Conservation (phyloP, 2,888 invertebrate species). For the Prenolepis imparis region DNA sequence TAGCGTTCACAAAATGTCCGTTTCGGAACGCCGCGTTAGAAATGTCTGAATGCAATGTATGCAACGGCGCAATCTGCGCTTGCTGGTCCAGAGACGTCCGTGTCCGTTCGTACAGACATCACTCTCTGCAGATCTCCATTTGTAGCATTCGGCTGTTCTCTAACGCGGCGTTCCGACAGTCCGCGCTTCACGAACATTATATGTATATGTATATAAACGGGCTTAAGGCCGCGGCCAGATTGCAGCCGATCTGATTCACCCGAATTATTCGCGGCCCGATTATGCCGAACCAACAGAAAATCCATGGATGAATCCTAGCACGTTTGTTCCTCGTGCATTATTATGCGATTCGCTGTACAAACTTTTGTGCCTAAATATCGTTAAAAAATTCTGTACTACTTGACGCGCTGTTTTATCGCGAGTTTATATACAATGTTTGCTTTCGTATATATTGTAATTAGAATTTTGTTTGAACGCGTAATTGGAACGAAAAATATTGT, state of each 20-base stretch:
- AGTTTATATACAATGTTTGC: background rate
- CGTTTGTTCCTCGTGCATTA: background rate
- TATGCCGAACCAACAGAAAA: constrained; percentile 34
- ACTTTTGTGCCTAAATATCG: too few relatives aligned
- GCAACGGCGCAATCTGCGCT: constrained; percentile 36
- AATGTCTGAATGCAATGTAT: constrained; percentile 41
- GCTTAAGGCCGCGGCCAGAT: constrained; percentile 45
- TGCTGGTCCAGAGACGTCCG: constrained; percentile 15
- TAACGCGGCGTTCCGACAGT: constrained; percentile 34
- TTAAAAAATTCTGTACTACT: background rate
- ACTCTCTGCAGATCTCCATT: constrained; percentile 45
- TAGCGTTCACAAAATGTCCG: constrained; percentile 32
- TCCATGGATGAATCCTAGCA: background rate
- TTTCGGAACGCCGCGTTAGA: constrained; percentile 39
- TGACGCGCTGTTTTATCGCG: background rate
- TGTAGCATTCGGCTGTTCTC: constrained; percentile 51
- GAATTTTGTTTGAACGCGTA: constrained; percentile 9
- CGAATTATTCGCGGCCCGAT: constrained; percentile 42
- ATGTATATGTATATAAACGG: constrained; percentile 16
- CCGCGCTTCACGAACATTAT: constrained; percentile 18
- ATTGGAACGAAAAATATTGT: constrained; percentile 18
- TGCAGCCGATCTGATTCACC: constrained; percentile 37
- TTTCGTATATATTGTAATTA: constrained; percentile 23
- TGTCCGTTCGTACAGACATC: constrained; percentile 33
- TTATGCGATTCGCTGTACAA: constrained; percentile 8